Evolutionary conservation across 2,113 vertebrate species (phyloP).

Genomic region (Oncorhynchus gorbuscha): DNA sequence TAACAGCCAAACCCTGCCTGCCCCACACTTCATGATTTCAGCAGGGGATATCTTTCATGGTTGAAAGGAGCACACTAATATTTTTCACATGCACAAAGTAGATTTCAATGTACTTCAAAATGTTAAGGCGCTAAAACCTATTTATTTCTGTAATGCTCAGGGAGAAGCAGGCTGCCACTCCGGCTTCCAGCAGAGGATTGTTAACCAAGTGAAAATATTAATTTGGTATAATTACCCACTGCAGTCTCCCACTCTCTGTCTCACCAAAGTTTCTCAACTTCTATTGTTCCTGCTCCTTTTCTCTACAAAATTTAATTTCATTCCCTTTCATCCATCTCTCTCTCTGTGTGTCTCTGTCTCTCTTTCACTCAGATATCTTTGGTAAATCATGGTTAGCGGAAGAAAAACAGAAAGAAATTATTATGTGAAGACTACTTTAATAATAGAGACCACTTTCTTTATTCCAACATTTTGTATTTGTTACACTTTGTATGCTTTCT

Average conservation of each 20-base stretch:
- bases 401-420: too few relatives aligned
- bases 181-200: slow-evolving; percentile 17
- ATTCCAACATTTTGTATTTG: too few relatives aligned
- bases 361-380: too few relatives aligned
- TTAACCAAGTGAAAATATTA: slow-evolving; percentile 45
- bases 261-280: slow-evolving; percentile 10
- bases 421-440: too few relatives aligned
- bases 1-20: neutral
- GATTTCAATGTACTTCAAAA: slow-evolving; percentile 48
- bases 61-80: slow-evolving; percentile 26
- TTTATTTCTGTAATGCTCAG: slow-evolving; percentile 47
- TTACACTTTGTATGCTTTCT: too few relatives aligned
- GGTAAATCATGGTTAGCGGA: too few relatives aligned
- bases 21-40: neutral
- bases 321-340: too few relatives aligned
- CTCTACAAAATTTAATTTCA: too few relatives aligned
- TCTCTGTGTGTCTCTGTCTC: neutral
- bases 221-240: slow-evolving; percentile 47
- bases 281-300: neutral
- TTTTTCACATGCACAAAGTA: slow-evolving; percentile 39
- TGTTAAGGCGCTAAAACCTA: slow-evolving; percentile 33
- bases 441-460: too few relatives aligned
- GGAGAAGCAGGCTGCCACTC: slow-evolving; percentile 5
- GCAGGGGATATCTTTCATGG: slow-evolving; percentile 39
- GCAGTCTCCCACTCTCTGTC: neutral